phyloP scores from a whole-genome alignment of 2,888 invertebrate species.

The Horisme vitalbata region DNA sequence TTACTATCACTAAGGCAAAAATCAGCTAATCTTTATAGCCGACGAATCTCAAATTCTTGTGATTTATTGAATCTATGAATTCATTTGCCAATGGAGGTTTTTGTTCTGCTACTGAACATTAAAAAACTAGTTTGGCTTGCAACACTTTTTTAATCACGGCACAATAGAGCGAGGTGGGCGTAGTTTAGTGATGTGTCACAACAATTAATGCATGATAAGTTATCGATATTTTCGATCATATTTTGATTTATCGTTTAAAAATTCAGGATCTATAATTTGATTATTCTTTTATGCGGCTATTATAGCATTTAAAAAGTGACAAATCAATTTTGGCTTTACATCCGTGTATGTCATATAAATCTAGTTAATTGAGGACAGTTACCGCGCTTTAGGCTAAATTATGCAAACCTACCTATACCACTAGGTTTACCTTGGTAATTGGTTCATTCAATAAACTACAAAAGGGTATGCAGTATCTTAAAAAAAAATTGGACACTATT shows the following conservation, averaged over 20 bases:
- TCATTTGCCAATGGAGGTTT: too few species aligned
- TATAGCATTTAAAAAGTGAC: conserved; percentile 13
- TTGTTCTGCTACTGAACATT: too few species aligned
- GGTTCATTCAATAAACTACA: too few species aligned
- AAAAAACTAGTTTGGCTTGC: conserved; percentile 1
- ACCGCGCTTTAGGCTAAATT: neutral
- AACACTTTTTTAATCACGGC: conserved; percentile 12
- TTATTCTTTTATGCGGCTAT: conserved; percentile 16
- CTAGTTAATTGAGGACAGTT: conserved; percentile 14
- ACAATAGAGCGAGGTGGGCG: conserved; percentile 22
- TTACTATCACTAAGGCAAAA: too few species aligned
- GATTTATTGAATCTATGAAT: too few species aligned
- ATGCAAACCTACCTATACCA: too few species aligned
- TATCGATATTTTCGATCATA: conserved; percentile 34
- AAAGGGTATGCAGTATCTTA: too few species aligned
- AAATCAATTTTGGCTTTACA: conserved; percentile 19
- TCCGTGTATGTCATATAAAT: conserved; percentile 21
- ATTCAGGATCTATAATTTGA: conserved; percentile 20
- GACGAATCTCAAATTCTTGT: too few species aligned
- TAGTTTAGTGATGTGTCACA: conserved; percentile 38
- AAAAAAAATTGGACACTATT: too few species aligned
- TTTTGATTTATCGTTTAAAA: conserved; percentile 20
- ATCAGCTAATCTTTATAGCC: too few species aligned
- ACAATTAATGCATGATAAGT: conserved; percentile 35
- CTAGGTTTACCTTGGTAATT: too few species aligned